These are phyloP conservation scores for Vespertilio murinus DNA, from an alignment of 2,797 vertebrate genomes.

Conservation along the genomic window DNA sequence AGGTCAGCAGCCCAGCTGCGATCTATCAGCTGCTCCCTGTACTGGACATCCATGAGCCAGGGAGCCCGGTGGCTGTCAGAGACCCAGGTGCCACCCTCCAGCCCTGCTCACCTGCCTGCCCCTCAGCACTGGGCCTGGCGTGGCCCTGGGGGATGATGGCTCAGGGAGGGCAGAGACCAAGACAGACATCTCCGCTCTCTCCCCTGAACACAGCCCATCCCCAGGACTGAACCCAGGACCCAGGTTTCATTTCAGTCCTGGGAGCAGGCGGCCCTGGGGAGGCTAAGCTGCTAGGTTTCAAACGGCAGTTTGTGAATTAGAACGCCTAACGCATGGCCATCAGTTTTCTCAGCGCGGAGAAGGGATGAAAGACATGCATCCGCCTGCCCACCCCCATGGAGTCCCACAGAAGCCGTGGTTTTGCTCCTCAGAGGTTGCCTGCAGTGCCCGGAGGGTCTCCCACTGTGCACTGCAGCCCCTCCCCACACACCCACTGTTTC, in stretches of 20 bases:
- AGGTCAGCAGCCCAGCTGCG: conserved; percentile 74
- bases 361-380: neutral
- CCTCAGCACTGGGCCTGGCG: neutral
- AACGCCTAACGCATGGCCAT: accelerated
- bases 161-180: neutral
- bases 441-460: neutral
- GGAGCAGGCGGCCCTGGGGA: neutral
- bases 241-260: neutral
- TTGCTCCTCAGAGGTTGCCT: neutral
- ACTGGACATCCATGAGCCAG: neutral
- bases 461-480: neutral
- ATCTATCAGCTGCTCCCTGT: conserved; percentile 52
- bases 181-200: conserved; percentile 44
- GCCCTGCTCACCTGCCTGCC: neutral
- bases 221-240: neutral
- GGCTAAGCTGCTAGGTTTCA: neutral
- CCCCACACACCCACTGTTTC: neutral
- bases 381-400: accelerated
- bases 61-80: conserved; percentile 28
- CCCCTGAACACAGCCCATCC: neutral
- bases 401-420: neutral
- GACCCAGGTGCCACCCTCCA: conserved; percentile 57
- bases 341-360: neutral
- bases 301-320: neutral
- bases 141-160: neutral